Evolutionary conservation across 2,113 vertebrate species (phyloP).

Genomic region (Aramus guarauna): DNA sequence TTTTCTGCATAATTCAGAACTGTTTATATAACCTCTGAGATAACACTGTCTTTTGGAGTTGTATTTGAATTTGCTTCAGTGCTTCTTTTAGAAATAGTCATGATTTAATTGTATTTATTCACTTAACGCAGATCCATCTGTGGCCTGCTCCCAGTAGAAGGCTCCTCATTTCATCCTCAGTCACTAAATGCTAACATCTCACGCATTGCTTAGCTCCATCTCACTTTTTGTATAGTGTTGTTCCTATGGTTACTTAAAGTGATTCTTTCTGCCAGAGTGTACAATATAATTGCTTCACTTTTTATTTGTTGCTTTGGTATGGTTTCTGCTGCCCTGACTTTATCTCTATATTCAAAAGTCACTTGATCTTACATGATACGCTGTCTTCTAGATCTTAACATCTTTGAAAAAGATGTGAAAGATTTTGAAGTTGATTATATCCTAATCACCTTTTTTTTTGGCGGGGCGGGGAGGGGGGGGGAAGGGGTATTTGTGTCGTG

Average conservation of each 20-base stretch:
- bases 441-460: background rate
- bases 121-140: constrained; percentile 47
- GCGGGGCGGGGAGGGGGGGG: too few relatives aligned
- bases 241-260: constrained; percentile 40
- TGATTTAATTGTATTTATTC: constrained; percentile 63
- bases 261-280: constrained; percentile 19
- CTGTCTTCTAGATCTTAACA: background rate
- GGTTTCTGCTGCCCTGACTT: background rate
- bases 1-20: background rate
- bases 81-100: constrained; percentile 45
- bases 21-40: constrained; percentile 23
- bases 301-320: background rate
- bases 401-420: background rate
- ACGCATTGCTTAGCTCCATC: background rate
- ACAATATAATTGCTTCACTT: background rate
- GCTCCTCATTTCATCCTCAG: constrained; percentile 35
- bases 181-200: constrained; percentile 11
- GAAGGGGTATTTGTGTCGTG: background rate
- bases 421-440: background rate
- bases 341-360: background rate
- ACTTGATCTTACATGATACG: background rate
- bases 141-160: constrained; percentile 37
- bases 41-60: background rate
- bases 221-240: background rate
- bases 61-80: constrained; percentile 40